A percentile compares a stretch with the other conserved stretches of the same genome.
Evolutionary conservation across 2,113 vertebrate genomes (phyloP).

Genomic region (Tylochromis polylepis): DNA sequence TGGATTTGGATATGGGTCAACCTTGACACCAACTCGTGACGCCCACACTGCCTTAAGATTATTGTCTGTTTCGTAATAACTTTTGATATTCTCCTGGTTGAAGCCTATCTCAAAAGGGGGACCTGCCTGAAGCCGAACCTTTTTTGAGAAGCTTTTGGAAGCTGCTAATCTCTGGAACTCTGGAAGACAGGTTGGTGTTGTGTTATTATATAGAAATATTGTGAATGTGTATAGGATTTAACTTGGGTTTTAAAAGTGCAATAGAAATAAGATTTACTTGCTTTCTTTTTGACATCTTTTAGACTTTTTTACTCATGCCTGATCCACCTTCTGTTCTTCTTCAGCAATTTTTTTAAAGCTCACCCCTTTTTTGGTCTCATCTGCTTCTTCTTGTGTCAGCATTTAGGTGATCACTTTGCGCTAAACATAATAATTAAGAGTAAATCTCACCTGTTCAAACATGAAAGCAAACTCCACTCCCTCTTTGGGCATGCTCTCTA

Average conservation of each 20-base stretch:
- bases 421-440: neutral
- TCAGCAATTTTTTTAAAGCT: neutral
- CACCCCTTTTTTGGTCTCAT: neutral
- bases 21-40: neutral
- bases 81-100: no score
- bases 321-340: neutral
- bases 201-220: neutral
- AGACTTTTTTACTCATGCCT: fast-evolving
- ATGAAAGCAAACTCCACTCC: slow-evolving; percentile 93
- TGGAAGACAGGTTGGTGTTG: neutral
- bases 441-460: slow-evolving; percentile 85
- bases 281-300: fast-evolving
- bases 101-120: no score
- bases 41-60: neutral
- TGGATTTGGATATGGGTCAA: neutral
- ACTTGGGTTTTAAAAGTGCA: neutral
- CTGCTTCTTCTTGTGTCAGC: neutral
- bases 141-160: neutral
- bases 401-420: neutral
- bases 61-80: neutral
- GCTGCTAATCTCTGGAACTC: neutral
- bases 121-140: no score
- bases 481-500: slow-evolving; percentile 88
- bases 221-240: fast-evolving
- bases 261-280: neutral